Evolutionary conservation across 2,113 vertebrate species (phyloP), one percentile per base, ranked within the genome.

Genomic region (Callospermophilus lateralis): DNA sequence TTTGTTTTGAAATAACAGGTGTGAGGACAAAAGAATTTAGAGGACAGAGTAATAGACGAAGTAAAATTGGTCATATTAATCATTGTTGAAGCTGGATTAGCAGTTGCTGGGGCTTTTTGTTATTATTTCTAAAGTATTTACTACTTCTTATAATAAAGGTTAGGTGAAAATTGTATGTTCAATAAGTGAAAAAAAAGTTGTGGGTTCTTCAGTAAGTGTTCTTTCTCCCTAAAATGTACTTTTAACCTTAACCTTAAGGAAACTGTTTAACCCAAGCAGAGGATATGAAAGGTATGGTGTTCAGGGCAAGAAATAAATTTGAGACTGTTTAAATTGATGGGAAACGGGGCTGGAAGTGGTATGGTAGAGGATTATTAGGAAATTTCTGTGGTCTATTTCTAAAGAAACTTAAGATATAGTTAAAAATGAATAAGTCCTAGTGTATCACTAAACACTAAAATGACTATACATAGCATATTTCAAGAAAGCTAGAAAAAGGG

Each of bases 101-200:
- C 58, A 28, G 45, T 45, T 42, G 10, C 28, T 79, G 32, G 32
- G 26, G 55, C 16, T 73, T 45, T 65, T 48, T 84, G 28, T 30
- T 73, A 45, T 65, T 90, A 32, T 74, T 67, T 80, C 37, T 12
- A 24, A 65, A 55, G 55, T 34, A 5, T 8, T 87, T 0, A 16
- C 32, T 79, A 53, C 90, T 93, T 89, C 65, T 17, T 85, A 10
- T 79, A 78, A 63, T 63, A 90, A 79, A 84, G 15, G 79, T 93
- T 65, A 79, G 77, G 53, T 63, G 67, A 9, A 84, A 3, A 77
- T 89, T 42, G 3, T 83, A 13, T 53, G 85, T 85, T 79, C 72
- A 90, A 12, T 61, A 55, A 94, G 9, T 22, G 7, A 58, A 58
- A 58, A 58, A 22, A 58, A 84, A 2, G 58, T 84, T n/a, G 8